A percentile compares a stretch with the other conserved stretches of the same genome.
Evolutionary conservation across 2,113 vertebrate species (phyloP).

Genomic region (Apteryx mantelli): DNA sequence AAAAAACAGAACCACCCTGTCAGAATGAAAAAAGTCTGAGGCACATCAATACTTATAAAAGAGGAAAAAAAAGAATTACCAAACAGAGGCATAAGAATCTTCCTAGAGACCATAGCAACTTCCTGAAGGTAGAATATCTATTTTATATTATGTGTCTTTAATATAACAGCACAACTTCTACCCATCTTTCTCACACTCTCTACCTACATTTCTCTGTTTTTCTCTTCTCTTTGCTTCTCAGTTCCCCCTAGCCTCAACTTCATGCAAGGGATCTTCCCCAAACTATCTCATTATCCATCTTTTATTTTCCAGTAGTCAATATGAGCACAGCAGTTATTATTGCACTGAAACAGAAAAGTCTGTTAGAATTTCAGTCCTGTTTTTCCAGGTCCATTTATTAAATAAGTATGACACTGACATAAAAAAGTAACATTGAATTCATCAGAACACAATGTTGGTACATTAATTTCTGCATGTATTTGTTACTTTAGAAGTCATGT

Average conservation of each 20-base stretch:
- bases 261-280: neutral
- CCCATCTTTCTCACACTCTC: neutral
- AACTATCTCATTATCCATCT: neutral
- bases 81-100: neutral
- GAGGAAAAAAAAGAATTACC: too few relatives aligned
- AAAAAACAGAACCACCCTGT: neutral
- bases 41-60: neutral
- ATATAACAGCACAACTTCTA: neutral
- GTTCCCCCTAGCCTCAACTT: neutral
- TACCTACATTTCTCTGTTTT: neutral
- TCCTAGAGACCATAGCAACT: neutral
- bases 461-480: neutral
- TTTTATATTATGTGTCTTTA: neutral
- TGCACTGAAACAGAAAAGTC: neutral
- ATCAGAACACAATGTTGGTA: neutral
- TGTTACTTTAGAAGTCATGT: neutral
- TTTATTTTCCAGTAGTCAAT: neutral
- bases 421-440: neutral
- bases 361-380: neutral
- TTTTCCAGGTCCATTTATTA: neutral
- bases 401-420: neutral
- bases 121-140: neutral
- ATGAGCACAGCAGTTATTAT: neutral
- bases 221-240: neutral
- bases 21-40: neutral